Evolutionary conservation across 1,140 invertebrate genomes (phyloP), one percentile per base, ranked within the genome.

Genomic region (Zaprionus lachaisei): DNA sequence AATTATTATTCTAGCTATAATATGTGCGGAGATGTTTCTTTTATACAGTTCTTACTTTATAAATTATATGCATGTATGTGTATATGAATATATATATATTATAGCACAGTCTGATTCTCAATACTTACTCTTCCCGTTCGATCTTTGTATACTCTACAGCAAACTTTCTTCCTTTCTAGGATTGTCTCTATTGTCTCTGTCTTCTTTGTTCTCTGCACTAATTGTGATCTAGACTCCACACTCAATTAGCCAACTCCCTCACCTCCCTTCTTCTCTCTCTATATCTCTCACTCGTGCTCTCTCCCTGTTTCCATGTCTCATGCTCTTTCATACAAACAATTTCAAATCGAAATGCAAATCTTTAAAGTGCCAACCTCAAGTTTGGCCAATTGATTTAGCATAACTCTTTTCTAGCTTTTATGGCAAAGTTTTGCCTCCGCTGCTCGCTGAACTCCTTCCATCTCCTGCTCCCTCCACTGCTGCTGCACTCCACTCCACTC

Each of bases 351-450:
- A 51, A 51, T 24, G 11, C 51, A 54, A 61, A 61, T 62, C 61
- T 28, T 51, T 51, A 54, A 54, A 72, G 70, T 54, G 24, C 44
- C 34, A 31, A 38, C 57, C 24, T 56, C 37, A 68, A 69, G 71
- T 58, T 51, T 26, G 66, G 17, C 41, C 72, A 64, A 75, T 75
- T 71, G 67, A 64, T 71, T 71, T 22, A 41, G 58, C 17, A 17
- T 58, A 63, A 47, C 38, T 75, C 67, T 28, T 74, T 38, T 17
- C 31, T 68, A 22, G 9, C 28, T 15, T 20, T 24, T 38, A 56
- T 34, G n/a, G 5, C 28, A 47, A 70, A 74, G 38, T 62, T 74
- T 74, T 69, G 37, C 37, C 17, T 58, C 15, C 67, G 20, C 67
- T 72, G 2, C 28, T 31, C 28, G 28, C 28, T 31, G 54, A 34